phyloP scores from a whole-genome alignment of 2,797 vertebrate species.

The Molossus molossus region DNA sequence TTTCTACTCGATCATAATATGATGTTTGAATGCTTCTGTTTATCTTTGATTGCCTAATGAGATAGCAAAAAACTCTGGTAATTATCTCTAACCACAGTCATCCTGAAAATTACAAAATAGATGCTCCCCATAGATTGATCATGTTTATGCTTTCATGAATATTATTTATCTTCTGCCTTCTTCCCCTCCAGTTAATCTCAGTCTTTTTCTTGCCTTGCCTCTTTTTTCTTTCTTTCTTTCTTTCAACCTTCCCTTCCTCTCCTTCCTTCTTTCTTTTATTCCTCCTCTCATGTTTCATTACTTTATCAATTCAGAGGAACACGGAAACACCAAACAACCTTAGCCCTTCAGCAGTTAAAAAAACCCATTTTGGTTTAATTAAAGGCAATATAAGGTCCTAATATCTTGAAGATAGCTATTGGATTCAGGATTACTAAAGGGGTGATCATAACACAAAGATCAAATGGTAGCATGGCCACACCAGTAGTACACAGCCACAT shows the following conservation, averaged over 20 bases:
- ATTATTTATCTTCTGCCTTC: neutral
- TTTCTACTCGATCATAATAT: conserved; percentile 52
- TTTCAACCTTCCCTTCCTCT: neutral
- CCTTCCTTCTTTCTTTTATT: conserved; percentile 15
- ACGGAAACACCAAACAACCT: neutral
- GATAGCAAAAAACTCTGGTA: conserved; percentile 71
- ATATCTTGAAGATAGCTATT: conserved; percentile 8
- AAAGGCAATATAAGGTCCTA: neutral
- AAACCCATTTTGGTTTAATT: neutral
- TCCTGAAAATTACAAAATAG: conserved; percentile 73
- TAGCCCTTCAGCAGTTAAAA: neutral
- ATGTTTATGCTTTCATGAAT: conserved; percentile 67
- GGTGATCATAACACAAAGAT: neutral
- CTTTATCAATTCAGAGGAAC: neutral
- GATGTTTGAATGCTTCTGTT: conserved; percentile 74
- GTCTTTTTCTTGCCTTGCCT: neutral
- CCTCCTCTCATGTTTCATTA: conserved; percentile 9
- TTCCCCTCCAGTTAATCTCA: neutral
- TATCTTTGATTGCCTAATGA: conserved; percentile 71
- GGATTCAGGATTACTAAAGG: conserved; percentile 2
- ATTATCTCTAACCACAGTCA: conserved; percentile 77
- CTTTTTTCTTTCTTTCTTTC: neutral
- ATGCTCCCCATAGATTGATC: conserved; percentile 20
- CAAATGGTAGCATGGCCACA: neutral
- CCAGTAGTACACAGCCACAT: neutral